Conservation (phyloP, 2,113 vertebrate genomes). For the Epinephelus cyanopodus region DNA sequence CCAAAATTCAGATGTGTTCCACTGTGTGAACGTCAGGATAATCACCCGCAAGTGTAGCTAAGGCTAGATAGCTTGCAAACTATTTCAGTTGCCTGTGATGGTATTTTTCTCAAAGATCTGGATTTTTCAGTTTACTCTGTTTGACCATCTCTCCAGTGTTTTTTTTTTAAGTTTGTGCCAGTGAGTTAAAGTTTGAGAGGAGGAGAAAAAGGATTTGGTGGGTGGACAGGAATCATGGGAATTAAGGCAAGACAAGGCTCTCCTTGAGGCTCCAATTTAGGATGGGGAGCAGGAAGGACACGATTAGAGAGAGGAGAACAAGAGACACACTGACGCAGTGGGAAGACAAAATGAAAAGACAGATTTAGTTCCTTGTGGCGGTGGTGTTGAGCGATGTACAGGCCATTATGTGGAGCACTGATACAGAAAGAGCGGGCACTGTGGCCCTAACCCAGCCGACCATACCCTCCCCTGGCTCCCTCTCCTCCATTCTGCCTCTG, state of each 20-base stretch:
- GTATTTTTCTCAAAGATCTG: too few species aligned
- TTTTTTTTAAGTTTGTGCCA: neutral
- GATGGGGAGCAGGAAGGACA: constrained; percentile 23
- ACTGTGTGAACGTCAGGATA: too few species aligned
- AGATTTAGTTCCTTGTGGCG: constrained; percentile 59
- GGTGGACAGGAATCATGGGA: constrained; percentile 22
- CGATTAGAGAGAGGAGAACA: constrained; percentile 4
- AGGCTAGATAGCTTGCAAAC: too few species aligned
- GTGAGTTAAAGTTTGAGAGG: constrained; percentile 2
- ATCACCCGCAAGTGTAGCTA: too few species aligned
- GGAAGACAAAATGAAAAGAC: constrained; percentile 53
- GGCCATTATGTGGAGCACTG: constrained; percentile 77
- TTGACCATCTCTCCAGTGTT: neutral
- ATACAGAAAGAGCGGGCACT: constrained; percentile 74
- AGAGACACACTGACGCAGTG: constrained; percentile 29
- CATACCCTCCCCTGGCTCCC: constrained; percentile 17
- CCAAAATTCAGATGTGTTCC: too few species aligned
- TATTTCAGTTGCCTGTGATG: too few species aligned
- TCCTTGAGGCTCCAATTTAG: constrained; percentile 29
- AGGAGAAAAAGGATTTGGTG: constrained; percentile 14
- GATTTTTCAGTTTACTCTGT: neutral
- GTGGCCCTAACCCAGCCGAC: constrained; percentile 53
- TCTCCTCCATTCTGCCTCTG: neutral
- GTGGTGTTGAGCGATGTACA: constrained; percentile 46
- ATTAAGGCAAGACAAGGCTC: neutral